Base-by-base conservation (phyloP, 2,113 vertebrate species). In the Apeltes quadracus region DNA sequence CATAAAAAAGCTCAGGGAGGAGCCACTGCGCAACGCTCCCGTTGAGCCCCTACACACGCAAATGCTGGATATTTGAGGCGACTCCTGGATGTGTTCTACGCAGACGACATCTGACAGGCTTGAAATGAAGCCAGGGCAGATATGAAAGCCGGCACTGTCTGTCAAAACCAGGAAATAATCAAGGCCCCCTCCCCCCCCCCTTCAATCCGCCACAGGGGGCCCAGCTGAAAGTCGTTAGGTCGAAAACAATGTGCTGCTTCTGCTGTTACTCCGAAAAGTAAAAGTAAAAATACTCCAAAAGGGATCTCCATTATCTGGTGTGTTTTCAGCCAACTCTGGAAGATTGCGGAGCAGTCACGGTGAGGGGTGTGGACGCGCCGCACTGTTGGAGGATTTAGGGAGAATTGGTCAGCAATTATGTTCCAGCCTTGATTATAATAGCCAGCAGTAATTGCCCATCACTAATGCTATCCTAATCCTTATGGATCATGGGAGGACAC, bases 141-240 rank as follows among this genome's bases (percentile, higher is more conserved):
- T 94, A 95, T 94, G 95, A 93, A 96, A 95, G 94, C 91, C 89
- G 94, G 92, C 92, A 93, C 91, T 94, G 95, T 96, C 95, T 96
- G 95, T 95, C 95, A 92, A 95, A 96, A 94, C 89, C 94, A 93
- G 92, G 93, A 96, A 95, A 59, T 95, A 96, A 96, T 96, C 95
- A 93, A 16, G 14, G 90, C 90, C 92, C 93, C 89, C 93, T 86
- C 94, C 91, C 92, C 90, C 63, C 79, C 90, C 92, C 93, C 89
- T 93, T 16, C 11, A 12, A 86, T 94, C 91, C 92, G 91, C 68
- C 80, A 76, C 82, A 69, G 23, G 84, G 78, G 81, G 66, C 88
- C 91, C 96, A 98, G 96, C 97, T 97, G 96, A 96, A 96, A 97
- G 93, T 93, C 94, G 96, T 97, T 97, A 96, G 90, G 88, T 86